phyloP scores from a whole-genome alignment of 2,888 invertebrate genomes.

The Odontomyia ornata region DNA sequence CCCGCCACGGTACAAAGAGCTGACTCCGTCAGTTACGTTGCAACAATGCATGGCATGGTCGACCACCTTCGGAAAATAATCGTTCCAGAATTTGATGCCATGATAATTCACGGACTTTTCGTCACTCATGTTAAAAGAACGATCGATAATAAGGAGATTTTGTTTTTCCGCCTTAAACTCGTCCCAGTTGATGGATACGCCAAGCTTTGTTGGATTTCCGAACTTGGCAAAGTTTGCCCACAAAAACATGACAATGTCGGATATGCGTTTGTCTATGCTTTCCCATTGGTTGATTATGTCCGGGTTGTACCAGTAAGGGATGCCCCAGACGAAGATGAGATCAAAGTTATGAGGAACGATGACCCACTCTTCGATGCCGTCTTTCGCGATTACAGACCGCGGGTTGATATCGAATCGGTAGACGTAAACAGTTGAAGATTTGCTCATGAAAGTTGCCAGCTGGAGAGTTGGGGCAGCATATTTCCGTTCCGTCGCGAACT shows the following conservation, averaged over 20 bases:
- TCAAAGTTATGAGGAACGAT: conserved; percentile 85
- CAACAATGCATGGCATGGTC: conserved; percentile 80
- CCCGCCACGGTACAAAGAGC: background rate
- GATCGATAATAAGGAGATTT: conserved; percentile 77
- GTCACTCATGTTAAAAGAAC: conserved; percentile 80
- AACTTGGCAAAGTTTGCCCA: conserved; percentile 82
- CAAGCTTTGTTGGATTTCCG: conserved; percentile 75
- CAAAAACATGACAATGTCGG: conserved; percentile 83
- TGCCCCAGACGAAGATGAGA: conserved; percentile 82
- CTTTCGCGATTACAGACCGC: conserved; percentile 70
- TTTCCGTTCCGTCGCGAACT: conserved; percentile 79
- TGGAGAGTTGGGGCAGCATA: conserved; percentile 77
- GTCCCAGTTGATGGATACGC: conserved; percentile 81
- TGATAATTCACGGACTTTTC: conserved; percentile 75
- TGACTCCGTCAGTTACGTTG: conserved; percentile 65
- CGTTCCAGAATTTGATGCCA: conserved; percentile 84
- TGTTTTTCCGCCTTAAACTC: conserved; percentile 73
- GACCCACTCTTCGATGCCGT: conserved; percentile 79
- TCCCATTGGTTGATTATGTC: conserved; percentile 76
- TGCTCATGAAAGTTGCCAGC: conserved; percentile 73
- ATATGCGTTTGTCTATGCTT: conserved; percentile 77
- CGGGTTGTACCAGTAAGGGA: conserved; percentile 75
- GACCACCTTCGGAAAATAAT: conserved; percentile 80
- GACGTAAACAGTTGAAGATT: conserved; percentile 69
- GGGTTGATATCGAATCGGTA: conserved; percentile 82